phyloP scores from a whole-genome alignment of 2,113 vertebrate species.

The Merops nubicus region DNA sequence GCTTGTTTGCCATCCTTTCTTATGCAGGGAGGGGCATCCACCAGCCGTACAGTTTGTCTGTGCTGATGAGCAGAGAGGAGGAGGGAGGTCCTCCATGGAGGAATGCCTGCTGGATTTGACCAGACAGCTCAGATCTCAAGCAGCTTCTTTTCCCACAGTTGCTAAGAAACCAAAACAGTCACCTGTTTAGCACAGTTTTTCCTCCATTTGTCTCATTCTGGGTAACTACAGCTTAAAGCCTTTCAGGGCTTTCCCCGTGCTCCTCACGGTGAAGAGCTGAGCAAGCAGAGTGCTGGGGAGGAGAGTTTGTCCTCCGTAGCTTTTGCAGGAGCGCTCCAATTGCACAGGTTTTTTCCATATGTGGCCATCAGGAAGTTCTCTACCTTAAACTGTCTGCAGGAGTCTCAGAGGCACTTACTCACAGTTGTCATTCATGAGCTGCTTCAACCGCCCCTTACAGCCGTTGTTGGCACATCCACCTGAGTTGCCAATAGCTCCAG shows the following conservation, averaged over 20 bases:
- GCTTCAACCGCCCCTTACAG: background rate
- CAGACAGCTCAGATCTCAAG: constrained; percentile 12
- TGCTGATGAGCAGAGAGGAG: background rate
- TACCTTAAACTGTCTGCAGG: background rate
- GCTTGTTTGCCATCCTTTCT: background rate
- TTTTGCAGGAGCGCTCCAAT: background rate
- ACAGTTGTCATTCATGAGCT: background rate
- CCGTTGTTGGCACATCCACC: fast-evolving
- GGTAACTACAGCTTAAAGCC: background rate
- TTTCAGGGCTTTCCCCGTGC: background rate
- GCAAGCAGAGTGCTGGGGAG: background rate
- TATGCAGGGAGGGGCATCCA: background rate
- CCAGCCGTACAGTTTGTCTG: background rate
- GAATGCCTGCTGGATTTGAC: background rate
- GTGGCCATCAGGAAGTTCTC: background rate
- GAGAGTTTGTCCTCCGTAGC: background rate
- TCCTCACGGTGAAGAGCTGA: background rate
- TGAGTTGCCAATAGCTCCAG: background rate
- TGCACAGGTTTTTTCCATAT: background rate
- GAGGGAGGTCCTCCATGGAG: background rate
- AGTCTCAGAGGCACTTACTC: background rate
- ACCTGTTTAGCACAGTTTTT: background rate
- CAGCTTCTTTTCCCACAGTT: constrained; percentile 29
- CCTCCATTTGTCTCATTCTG: background rate
- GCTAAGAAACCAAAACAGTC: constrained; percentile 55